Evolutionary conservation across 1,140 invertebrate species (phyloP).

Genomic region (Penaeus chinensis): DNA sequence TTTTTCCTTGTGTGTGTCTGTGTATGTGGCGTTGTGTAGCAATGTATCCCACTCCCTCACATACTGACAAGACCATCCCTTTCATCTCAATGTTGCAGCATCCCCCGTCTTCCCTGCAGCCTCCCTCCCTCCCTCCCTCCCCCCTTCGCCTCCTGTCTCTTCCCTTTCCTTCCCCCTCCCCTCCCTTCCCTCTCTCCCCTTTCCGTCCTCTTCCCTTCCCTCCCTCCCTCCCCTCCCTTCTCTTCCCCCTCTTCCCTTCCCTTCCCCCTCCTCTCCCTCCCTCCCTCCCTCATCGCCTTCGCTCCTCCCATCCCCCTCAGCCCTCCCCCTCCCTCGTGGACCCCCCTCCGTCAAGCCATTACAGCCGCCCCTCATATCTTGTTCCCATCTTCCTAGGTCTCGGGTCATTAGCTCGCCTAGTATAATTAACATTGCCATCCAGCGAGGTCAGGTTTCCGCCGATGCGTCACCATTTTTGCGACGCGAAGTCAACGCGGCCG

Average conservation of each 20-base stretch:
- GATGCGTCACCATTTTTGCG: constrained; percentile 54
- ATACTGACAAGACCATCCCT: too few species aligned
- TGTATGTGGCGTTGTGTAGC: too few species aligned
- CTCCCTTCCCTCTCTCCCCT: background rate
- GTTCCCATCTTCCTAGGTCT: constrained; percentile 43
- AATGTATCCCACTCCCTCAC: too few species aligned
- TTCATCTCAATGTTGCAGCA: too few species aligned
- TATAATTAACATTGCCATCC: constrained; percentile 58
- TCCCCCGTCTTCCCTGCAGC: too few species aligned
- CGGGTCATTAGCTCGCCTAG: constrained; percentile 53
- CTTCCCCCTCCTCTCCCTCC: background rate
- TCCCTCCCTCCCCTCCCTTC: background rate
- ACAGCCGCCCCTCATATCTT: constrained; percentile 51
- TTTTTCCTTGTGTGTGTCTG: too few species aligned
- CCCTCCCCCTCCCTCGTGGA: background rate
- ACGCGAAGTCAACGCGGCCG: constrained; percentile 45
- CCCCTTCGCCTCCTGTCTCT: background rate
- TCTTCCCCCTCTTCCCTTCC: background rate
- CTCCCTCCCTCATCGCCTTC: background rate
- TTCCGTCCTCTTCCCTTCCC: background rate
- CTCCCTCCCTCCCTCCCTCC: background rate
- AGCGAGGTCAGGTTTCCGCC: constrained; percentile 58
- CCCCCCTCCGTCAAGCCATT: constrained; percentile 34
- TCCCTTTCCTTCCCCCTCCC: too few species aligned
- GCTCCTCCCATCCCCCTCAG: background rate